Conservation (phyloP, 2,888 invertebrate genomes). For the Tachystola acroxantha region DNA sequence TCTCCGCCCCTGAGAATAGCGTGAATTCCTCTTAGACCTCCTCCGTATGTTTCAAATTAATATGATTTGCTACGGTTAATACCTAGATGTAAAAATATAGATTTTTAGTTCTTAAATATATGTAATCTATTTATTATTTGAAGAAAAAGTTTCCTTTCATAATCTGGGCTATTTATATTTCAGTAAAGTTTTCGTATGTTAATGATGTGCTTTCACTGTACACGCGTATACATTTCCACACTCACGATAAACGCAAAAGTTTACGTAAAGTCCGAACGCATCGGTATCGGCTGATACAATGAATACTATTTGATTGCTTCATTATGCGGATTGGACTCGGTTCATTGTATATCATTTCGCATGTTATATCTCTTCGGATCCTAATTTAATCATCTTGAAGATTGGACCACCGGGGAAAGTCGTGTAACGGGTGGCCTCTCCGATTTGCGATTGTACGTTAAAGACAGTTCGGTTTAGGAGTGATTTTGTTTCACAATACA, state of each 20-base stretch:
- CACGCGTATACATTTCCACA: no score
- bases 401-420: conserved; percentile 71
- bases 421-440: conserved; percentile 55
- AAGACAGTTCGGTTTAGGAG: conserved; percentile 45
- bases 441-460: conserved; percentile 56
- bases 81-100: no score
- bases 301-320: conserved; percentile 73
- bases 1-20: no score
- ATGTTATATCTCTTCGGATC: conserved; percentile 70
- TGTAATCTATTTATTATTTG: no score
- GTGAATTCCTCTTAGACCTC: no score
- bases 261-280: conserved; percentile 25
- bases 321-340: conserved; percentile 66
- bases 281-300: conserved; percentile 46
- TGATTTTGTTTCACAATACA: conserved; percentile 23
- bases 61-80: no score
- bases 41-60: no score
- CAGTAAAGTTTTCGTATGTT: no score
- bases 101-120: no score
- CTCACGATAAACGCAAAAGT: conserved; percentile 32
- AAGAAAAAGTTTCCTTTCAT: no score
- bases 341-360: conserved; percentile 75
- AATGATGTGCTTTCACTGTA: no score
- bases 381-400: conserved; percentile 76
- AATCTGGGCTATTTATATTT: no score